phyloP scores from a whole-genome alignment of 2,113 vertebrate genomes.

The Elanus axillaris region DNA sequence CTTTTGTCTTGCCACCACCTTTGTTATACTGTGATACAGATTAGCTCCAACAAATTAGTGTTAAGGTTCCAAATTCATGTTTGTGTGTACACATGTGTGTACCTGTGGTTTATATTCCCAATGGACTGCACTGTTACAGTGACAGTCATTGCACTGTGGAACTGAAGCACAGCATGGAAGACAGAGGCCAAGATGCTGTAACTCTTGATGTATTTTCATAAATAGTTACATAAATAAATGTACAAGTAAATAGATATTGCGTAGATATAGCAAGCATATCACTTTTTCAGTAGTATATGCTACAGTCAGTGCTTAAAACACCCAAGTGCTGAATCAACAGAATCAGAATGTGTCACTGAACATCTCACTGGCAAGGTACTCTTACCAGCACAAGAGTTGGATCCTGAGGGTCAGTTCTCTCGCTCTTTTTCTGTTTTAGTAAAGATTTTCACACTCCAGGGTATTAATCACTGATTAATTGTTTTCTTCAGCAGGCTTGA shows the following conservation, averaged over 20 bases:
- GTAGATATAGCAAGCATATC: not conserved
- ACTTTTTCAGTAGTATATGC: not conserved
- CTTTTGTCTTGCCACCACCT: not conserved
- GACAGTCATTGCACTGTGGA: fast-evolving
- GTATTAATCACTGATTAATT: not conserved
- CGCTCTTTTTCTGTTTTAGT: not conserved
- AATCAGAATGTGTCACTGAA: not conserved
- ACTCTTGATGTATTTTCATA: not conserved
- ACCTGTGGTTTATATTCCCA: not conserved
- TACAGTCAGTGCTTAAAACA: not conserved
- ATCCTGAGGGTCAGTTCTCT: not conserved
- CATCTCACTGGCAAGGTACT: not conserved
- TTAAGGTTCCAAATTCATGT: not conserved
- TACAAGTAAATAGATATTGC: not conserved
- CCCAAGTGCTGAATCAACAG: not conserved
- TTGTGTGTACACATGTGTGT: not conserved
- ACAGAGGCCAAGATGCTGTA: not conserved
- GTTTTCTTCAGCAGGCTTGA: not conserved
- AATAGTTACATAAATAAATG: not conserved
- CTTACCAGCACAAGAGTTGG: not conserved
- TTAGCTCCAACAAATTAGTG: not conserved
- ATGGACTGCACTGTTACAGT: not conserved
- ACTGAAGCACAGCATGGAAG: not conserved
- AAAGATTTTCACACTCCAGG: not conserved
- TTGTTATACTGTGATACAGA: not conserved